Conservation (phyloP, 2,888 invertebrate genomes). For the Eristalis tenax region DNA sequence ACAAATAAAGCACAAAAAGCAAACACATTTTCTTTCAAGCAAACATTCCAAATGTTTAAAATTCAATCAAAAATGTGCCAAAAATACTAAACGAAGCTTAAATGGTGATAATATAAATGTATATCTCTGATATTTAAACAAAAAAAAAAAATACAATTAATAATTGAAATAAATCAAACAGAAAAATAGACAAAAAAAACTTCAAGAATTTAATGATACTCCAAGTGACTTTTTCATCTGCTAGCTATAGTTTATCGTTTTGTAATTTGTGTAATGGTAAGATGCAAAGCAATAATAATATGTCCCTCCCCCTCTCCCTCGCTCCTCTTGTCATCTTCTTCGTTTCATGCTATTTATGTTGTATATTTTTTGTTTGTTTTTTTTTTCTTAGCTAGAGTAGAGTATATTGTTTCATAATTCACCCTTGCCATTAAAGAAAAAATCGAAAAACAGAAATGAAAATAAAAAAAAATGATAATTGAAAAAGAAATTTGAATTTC, state of each 20-base stretch:
- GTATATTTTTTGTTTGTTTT: conserved; percentile 62
- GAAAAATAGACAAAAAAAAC: conserved; percentile 30
- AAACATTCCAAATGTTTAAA: conserved; percentile 22
- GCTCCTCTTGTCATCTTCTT: not conserved
- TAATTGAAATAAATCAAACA: conserved; percentile 11
- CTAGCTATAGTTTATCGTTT: conserved; percentile 13
- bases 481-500: conserved; percentile 40
- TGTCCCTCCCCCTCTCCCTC: not conserved
- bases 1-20: conserved; percentile 22
- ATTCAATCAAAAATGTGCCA: conserved; percentile 64
- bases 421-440: conserved; percentile 60
- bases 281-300: not conserved
- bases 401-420: conserved; percentile 58
- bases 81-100: conserved; percentile 67
- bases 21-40: conserved; percentile 16
- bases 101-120: conserved; percentile 69
- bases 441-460: not conserved
- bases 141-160: conserved; percentile 48
- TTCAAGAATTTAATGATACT: conserved; percentile 18
- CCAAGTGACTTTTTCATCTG: conserved; percentile 13
- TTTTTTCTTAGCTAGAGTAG: conserved; percentile 15
- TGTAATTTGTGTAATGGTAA: not conserved
- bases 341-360: conserved; percentile 24
- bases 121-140: conserved; percentile 71
- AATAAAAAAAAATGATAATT: conserved; percentile 15